A percentile compares a stretch with the other conserved stretches of the same genome.
phyloP scores from a whole-genome alignment of 2,797 vertebrate genomes.

The Cossypha heuglini region DNA sequence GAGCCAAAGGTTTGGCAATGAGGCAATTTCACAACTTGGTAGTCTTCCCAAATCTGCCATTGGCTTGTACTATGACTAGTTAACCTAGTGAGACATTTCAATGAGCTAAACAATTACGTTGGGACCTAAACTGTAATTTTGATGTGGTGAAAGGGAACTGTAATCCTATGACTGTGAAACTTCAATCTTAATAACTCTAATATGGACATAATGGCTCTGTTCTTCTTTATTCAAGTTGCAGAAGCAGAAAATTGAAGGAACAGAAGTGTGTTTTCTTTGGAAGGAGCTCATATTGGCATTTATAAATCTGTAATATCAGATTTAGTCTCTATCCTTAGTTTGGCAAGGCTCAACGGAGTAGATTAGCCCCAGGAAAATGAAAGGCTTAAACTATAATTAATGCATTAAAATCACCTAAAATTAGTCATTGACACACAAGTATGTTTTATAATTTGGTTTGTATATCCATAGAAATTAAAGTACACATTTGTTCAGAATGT shows the following conservation, averaged over 20 bases:
- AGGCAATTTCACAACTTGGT: not conserved
- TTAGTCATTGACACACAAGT: not conserved
- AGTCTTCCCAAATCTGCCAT: not conserved
- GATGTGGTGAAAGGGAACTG: not conserved
- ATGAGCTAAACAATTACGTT: not conserved
- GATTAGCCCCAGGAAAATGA: constrained; percentile 37
- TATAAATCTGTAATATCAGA: constrained; percentile 46
- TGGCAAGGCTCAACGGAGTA: constrained; percentile 12
- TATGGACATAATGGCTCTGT: not conserved
- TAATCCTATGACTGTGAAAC: not conserved
- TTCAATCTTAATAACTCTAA: not conserved
- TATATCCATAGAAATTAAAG: constrained; percentile 4
- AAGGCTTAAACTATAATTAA: constrained; percentile 36
- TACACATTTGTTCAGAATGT: not conserved
- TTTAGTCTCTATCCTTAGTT: constrained; percentile 46
- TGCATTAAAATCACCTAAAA: constrained; percentile 3
- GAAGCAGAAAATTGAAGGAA: constrained; percentile 27
- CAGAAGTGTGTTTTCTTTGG: constrained; percentile 33
- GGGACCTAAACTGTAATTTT: not conserved
- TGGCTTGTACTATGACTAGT: not conserved
- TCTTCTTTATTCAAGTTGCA: not conserved
- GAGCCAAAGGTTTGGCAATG: not conserved
- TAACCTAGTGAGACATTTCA: not conserved
- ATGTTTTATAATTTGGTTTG: constrained; percentile 2
- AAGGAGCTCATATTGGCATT: constrained; percentile 21